Percentiles rank a stretch among this genome's conserved stretches.
These are phyloP conservation scores for Latrodectus elegans DNA, from an alignment of 2,888 invertebrate genomes.

Conservation along the genomic window DNA sequence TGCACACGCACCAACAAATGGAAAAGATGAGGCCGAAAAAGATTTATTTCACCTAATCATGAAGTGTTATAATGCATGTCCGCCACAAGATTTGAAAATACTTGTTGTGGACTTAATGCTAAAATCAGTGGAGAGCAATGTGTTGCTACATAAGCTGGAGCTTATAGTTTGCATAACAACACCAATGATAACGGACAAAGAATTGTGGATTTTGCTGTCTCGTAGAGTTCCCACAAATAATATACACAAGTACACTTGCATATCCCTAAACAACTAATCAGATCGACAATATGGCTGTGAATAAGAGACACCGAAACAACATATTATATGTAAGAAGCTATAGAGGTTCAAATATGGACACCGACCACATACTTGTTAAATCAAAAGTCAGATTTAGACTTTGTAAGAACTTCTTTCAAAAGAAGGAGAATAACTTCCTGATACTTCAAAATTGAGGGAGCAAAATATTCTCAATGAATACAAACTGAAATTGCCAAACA, in stretches of 20 bases:
- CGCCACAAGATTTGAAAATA: slow-evolving; percentile 7
- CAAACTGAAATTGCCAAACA: slow-evolving; percentile 13
- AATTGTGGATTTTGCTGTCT: slow-evolving; percentile 19
- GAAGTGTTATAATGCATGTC: slow-evolving; percentile 12
- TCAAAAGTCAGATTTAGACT: not conserved
- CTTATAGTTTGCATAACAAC: not conserved
- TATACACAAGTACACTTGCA: slow-evolving; percentile 14
- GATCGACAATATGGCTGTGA: slow-evolving; percentile 22
- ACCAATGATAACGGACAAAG: slow-evolving; percentile 11
- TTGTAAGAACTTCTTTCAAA: not conserved
- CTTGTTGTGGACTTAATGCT: slow-evolving; percentile 4
- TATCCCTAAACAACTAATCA: slow-evolving; percentile 18
- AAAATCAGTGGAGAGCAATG: not conserved
- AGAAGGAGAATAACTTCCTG: slow-evolving; percentile 2
- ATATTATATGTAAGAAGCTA: slow-evolving; percentile 11
- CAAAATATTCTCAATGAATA: slow-evolving; percentile 11
- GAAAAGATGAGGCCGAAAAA: not conserved
- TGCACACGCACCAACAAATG: not conserved
- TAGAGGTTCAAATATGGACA: slow-evolving; percentile 11
- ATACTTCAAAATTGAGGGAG: slow-evolving; percentile 8
- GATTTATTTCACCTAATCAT: not conserved
- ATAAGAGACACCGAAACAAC: slow-evolving; percentile 4
- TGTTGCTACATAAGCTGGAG: not conserved
- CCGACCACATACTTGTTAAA: slow-evolving; percentile 5
- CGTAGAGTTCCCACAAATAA: slow-evolving; percentile 17